These are phyloP conservation scores for Himantopus leucocephalus DNA, from an alignment of 2,113 vertebrate genomes.

Conservation along the genomic window DNA sequence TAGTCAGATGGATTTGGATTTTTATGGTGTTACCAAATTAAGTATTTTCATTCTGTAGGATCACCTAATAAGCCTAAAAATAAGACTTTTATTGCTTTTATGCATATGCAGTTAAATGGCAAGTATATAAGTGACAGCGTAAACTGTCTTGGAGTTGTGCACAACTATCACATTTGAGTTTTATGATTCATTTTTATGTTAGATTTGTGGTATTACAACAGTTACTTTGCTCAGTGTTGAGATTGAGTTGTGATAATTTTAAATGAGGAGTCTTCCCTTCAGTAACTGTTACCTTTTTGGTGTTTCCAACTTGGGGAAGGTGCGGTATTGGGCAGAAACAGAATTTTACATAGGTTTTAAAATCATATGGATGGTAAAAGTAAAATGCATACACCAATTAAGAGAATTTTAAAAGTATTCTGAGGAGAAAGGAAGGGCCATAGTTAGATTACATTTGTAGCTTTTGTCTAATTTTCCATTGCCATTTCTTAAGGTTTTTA, in stretches of 20 bases:
- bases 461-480: background rate
- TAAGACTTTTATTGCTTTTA: background rate
- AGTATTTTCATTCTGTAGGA: background rate
- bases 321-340: background rate
- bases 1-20: background rate
- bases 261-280: background rate
- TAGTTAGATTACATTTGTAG: background rate
- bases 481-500: background rate
- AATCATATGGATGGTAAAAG: background rate
- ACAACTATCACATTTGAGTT: background rate
- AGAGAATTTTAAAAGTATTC: background rate
- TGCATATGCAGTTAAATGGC: fast-evolving
- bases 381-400: background rate
- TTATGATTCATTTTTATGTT: background rate
- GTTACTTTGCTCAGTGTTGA: background rate
- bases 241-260: background rate
- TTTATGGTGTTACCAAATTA: background rate
- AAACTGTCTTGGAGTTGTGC: background rate
- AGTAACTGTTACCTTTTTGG: background rate
- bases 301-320: background rate
- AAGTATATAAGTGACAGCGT: background rate
- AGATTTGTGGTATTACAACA: background rate
- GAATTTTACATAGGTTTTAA: background rate
- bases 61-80: background rate
- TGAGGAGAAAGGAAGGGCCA: background rate